Base-by-base conservation (phyloP, 2,888 invertebrate genomes). In the Troides helena region DNA sequence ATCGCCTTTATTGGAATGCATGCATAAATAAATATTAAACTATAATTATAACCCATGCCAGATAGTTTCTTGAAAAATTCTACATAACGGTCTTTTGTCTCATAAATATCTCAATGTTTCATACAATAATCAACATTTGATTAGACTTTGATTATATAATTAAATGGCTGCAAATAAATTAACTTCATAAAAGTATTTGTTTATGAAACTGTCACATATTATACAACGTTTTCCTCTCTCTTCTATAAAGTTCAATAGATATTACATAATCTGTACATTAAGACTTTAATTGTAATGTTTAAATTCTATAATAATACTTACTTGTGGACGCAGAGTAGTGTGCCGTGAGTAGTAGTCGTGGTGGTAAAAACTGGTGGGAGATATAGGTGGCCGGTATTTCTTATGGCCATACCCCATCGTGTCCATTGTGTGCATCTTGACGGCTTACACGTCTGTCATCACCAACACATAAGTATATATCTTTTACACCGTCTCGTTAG, bases 361-460 rank as follows among this genome's bases (percentile, higher is more conserved):
- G 80, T 94, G 93, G 86, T 94, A 95, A 85, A 94, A 94, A 82
- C 85, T 94, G 79, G 91, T 93, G 76, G 94, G 93, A 69, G 94
- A 94, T 75, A 94, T 82, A 71, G 94, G 93, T 73, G 94, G 94
- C 82, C 94, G 92, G 84, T 94, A 94, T 83, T 95, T 95, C 86
- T 93, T 93, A 85, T 94, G 94, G 81, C 94, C 92, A 80, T 93
- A 94, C 83, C 94, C 94, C 93, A 94, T 93, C 61, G 94, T 94
- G 81, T 94, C 94, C 94, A 94, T 94, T 50, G 93, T 93, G 74
- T 92, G 91, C 92, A 92, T 92, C 72, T 73, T 82, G 77, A 68
- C 74, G 62, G 36, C 73, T 53, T 50, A 21, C 58, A 50, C 56
- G 74, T 75, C 75, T 65, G 10, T 61, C 80, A 75, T 78, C 79